These are phyloP conservation scores for Salpingus planirostris DNA, from an alignment of 2,888 invertebrate species.

Conservation along the genomic window DNA sequence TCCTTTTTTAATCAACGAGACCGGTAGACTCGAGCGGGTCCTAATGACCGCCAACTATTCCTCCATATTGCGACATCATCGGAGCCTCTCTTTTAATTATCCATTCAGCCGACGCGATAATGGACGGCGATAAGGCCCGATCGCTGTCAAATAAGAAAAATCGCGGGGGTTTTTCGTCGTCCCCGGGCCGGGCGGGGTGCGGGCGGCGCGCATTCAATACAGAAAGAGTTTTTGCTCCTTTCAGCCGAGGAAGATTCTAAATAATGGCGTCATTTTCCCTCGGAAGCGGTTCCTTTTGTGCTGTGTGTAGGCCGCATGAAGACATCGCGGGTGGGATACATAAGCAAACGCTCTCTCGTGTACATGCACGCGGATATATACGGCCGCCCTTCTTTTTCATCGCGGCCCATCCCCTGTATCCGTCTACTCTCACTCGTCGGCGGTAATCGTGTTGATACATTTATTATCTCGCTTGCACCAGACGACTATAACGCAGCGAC, in stretches of 20 bases:
- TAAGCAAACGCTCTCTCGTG: constrained; percentile 15
- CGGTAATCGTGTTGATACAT: constrained; percentile 19
- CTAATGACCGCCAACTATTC: constrained; percentile 18
- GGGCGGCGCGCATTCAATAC: constrained; percentile 18
- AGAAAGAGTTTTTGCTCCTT: constrained; percentile 16
- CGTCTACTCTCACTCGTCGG: no score
- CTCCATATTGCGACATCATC: no score
- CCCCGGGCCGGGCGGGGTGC: no score
- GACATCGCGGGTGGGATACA: constrained; percentile 21
- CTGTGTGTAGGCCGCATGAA: constrained; percentile 27
- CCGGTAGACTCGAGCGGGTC: constrained; percentile 11
- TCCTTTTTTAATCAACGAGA: constrained; percentile 19
- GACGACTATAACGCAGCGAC: constrained; percentile 6
- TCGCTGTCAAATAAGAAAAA: no score
- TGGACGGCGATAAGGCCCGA: no score
- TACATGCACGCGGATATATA: no score
- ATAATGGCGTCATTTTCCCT: constrained; percentile 28
- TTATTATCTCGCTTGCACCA: constrained; percentile 16
- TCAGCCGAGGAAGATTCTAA: constrained; percentile 26
- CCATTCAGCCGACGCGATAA: no score
- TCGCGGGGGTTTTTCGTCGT: no score
- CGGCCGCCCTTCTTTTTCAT: no score
- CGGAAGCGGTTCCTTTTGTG: constrained; percentile 25
- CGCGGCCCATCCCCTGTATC: no score
- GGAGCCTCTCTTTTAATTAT: no score